These are phyloP conservation scores for Scarus forsteni DNA, from an alignment of 2,797 vertebrate genomes.

Conservation along the genomic window DNA sequence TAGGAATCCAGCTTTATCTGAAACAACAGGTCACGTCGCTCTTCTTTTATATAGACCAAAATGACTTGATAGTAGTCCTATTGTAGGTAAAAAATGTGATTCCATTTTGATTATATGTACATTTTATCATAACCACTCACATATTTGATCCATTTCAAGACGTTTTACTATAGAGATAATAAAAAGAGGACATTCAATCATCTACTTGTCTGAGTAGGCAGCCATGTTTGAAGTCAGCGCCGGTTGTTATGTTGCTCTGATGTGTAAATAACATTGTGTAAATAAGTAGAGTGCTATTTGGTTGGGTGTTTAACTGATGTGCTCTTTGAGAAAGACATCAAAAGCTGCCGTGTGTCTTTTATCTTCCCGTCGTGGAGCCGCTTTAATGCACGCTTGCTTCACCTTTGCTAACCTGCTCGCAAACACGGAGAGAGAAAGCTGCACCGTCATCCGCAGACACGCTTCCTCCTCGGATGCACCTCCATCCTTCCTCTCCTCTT, in stretches of 20 bases:
- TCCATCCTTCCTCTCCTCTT: conserved; percentile 38
- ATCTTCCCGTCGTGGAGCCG: conserved; percentile 60
- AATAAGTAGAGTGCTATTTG: conserved; percentile 56
- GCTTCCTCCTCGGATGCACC: conserved; percentile 27
- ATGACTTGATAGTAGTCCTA: background rate
- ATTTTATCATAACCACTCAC: conserved; percentile 23
- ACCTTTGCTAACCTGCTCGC: conserved; percentile 5
- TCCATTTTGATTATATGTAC: conserved; percentile 6
- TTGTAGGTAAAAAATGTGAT: conserved; percentile 13
- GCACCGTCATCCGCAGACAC: conserved; percentile 32
- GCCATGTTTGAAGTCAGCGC: conserved; percentile 63
- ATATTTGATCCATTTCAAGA: conserved; percentile 41
- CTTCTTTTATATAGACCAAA: background rate
- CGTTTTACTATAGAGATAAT: conserved; percentile 36
- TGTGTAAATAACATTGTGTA: conserved; percentile 60
- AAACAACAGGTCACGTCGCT: background rate
- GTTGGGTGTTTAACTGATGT: conserved; percentile 64
- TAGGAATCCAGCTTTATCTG: background rate
- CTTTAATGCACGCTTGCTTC: conserved; percentile 42
- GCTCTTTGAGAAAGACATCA: conserved; percentile 63
- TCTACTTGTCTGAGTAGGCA: conserved; percentile 46
- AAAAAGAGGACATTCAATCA: conserved; percentile 40
- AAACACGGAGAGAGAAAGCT: conserved; percentile 25
- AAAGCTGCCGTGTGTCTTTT: conserved; percentile 59
- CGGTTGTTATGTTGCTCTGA: conserved; percentile 53